phyloP scores from a whole-genome alignment of 2,113 vertebrate species.

The Pandion haliaetus region DNA sequence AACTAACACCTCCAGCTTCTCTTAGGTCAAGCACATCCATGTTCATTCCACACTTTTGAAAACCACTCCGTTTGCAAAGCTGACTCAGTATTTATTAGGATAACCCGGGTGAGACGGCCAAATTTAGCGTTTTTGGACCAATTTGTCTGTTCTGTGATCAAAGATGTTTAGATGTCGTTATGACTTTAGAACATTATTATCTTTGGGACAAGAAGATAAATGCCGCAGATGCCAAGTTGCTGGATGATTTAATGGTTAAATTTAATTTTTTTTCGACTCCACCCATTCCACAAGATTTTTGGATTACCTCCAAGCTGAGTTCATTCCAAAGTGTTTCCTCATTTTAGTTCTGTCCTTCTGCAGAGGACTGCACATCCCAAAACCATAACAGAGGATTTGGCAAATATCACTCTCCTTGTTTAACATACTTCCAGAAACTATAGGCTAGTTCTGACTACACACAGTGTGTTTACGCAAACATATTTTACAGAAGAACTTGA shows the following conservation, averaged over 20 bases:
- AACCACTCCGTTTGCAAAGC: background rate
- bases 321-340: conserved; percentile 54
- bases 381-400: conserved; percentile 41
- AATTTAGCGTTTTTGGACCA: conserved; percentile 9
- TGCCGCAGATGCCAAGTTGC: background rate
- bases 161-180: conserved; percentile 45
- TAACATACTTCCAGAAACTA: conserved; percentile 35
- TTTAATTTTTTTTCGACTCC: background rate
- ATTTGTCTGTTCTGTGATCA: conserved; percentile 28
- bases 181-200: conserved; percentile 16
- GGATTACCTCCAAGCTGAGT: conserved; percentile 34
- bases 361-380: conserved; percentile 41
- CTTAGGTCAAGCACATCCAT: background rate
- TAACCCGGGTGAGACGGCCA: conserved; percentile 2
- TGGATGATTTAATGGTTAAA: conserved; percentile 64
- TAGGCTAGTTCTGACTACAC: conserved; percentile 29
- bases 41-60: background rate
- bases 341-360: conserved; percentile 46
- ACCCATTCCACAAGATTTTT: conserved; percentile 51
- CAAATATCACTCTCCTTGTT: conserved; percentile 45
- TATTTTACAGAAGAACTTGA: conserved; percentile 21
- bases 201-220: conserved; percentile 37
- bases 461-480: conserved; percentile 29
- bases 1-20: background rate
- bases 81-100: conserved; percentile 47